Conservation (phyloP, 2,888 invertebrate genomes). For the Tillus elongatus region DNA sequence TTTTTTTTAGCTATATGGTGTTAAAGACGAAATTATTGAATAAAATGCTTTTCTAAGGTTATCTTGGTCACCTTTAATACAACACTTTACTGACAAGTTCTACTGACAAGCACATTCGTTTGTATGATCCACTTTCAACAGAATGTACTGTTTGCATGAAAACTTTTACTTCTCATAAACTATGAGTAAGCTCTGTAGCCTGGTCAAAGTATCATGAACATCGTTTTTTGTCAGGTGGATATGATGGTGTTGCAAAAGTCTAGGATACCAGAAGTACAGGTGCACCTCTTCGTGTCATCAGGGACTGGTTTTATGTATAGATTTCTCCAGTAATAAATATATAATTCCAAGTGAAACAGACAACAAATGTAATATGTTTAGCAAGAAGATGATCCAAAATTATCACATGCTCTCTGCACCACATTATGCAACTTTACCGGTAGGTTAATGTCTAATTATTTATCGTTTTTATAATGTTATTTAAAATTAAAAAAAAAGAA, state of each 20-base stretch:
- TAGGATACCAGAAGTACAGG: slow-evolving; percentile 94
- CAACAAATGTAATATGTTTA: slow-evolving; percentile 83
- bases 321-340: slow-evolving; percentile 82
- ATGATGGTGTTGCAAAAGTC: slow-evolving; percentile 83
- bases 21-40: slow-evolving; percentile 75
- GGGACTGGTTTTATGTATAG: slow-evolving; percentile 85
- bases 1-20: slow-evolving; percentile 56
- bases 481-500: no score
- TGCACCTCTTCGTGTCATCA: slow-evolving; percentile 88
- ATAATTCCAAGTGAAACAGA: no score
- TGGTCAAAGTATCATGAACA: slow-evolving; percentile 81
- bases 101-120: slow-evolving; percentile 79
- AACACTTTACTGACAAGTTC: slow-evolving; percentile 74
- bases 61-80: slow-evolving; percentile 68
- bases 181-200: slow-evolving; percentile 84
- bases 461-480: slow-evolving; percentile 2
- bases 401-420: slow-evolving; percentile 61
- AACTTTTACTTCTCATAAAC: slow-evolving; percentile 78
- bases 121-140: slow-evolving; percentile 85
- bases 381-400: slow-evolving; percentile 75
- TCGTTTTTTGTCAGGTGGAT: slow-evolving; percentile 85
- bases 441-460: no score
- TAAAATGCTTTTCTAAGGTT: slow-evolving; percentile 86
- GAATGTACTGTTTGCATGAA: slow-evolving; percentile 82
- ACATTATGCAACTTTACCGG: slow-evolving; percentile 58